Conservation (phyloP, 2,888 invertebrate species). For the Drosophila suboccidentalis region DNA sequence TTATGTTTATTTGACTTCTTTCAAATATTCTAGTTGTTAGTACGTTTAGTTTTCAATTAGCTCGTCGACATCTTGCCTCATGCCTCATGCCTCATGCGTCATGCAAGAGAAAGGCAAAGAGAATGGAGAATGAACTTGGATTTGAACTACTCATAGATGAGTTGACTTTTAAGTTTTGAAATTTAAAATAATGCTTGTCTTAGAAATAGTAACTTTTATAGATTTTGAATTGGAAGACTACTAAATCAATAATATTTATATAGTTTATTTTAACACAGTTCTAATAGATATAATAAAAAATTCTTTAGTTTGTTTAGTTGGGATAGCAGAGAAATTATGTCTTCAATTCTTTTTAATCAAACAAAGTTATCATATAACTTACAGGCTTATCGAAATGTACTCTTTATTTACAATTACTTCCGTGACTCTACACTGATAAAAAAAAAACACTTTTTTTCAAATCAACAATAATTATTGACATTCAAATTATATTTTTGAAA, state of each 20-base stretch:
- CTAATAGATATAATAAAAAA: background rate
- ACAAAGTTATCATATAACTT: background rate
- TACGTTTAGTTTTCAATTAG: conserved; percentile 71
- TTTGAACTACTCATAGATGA: background rate
- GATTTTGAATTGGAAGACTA: too few species aligned
- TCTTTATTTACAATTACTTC: background rate
- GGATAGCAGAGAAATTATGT: background rate
- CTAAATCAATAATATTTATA: background rate
- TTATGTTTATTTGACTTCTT: conserved; percentile 25
- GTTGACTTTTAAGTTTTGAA: background rate
- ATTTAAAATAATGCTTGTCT: background rate
- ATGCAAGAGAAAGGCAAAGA: conserved; percentile 77
- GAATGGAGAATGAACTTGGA: conserved; percentile 49
- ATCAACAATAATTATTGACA: too few species aligned
- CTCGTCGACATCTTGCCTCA: conserved; percentile 32
- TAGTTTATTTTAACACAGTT: background rate
- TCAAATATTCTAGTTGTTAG: conserved; percentile 42
- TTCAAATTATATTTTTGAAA: too few species aligned
- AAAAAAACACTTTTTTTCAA: too few species aligned
- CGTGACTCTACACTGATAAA: too few species aligned
- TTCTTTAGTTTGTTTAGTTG: background rate
- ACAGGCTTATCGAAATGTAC: background rate
- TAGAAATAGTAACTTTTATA: too few species aligned
- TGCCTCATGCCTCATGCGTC: conserved; percentile 35
- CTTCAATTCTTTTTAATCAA: background rate